A percentile compares a stretch with the other conserved stretches of the same genome.
Evolutionary conservation across 1,140 invertebrate species (phyloP).

Genomic region (Galleria mellonella): DNA sequence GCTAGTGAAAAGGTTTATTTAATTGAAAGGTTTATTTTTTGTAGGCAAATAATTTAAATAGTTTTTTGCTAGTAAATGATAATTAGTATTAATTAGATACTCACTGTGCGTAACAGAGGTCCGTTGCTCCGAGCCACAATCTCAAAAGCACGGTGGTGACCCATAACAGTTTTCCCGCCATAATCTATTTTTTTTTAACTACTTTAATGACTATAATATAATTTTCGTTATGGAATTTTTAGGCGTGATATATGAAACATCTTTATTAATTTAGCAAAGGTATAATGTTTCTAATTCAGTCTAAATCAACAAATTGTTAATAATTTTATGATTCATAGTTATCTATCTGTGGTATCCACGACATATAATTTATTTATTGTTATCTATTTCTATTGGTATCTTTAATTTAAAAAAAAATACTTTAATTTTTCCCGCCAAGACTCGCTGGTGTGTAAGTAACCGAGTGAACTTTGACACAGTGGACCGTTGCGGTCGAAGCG

Average conservation of each 20-base stretch:
- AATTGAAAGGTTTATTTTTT: not conserved
- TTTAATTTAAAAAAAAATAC: not conserved
- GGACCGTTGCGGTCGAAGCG: constrained; percentile 35
- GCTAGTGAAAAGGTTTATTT: too few relatives aligned
- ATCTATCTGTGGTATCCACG: too few relatives aligned
- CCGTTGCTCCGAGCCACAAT: constrained; percentile 58
- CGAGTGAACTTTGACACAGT: constrained; percentile 41
- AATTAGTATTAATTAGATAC: constrained; percentile 19
- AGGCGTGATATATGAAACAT: not conserved
- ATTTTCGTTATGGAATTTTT: constrained; percentile 7
- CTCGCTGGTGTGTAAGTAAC: constrained; percentile 6
- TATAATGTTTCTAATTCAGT: not conserved
- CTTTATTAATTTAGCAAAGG: not conserved
- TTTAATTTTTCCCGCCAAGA: not conserved
- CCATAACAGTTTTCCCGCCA: constrained; percentile 50
- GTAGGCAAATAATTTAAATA: too few relatives aligned
- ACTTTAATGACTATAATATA: too few relatives aligned
- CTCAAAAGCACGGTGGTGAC: constrained; percentile 45
- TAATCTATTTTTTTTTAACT: constrained; percentile 33
- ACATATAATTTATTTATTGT: not conserved
- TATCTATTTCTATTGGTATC: not conserved
- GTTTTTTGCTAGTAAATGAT: not conserved
- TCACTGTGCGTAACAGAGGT: constrained; percentile 71
- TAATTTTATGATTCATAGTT: not conserved
- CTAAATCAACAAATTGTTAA: constrained; percentile 1